Evolutionary conservation across 2,797 vertebrate genomes (phyloP).

Genomic region (Paguma larvata): DNA sequence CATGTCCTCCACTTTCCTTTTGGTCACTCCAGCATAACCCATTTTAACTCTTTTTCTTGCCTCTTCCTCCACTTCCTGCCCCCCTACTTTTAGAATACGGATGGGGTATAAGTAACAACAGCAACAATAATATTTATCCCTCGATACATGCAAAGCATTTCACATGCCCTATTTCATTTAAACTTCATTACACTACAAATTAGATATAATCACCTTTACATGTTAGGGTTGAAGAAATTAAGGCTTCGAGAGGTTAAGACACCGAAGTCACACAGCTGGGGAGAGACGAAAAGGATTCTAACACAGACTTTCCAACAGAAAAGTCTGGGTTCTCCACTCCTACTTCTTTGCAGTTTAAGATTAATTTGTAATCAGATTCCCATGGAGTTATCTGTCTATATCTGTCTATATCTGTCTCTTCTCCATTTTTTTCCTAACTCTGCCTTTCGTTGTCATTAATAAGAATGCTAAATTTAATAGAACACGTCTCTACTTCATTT

Average conservation of each 20-base stretch:
- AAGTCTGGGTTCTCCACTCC: not conserved
- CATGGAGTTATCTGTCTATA: not conserved
- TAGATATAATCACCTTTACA: not conserved
- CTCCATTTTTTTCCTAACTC: not conserved
- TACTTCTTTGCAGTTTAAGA: not conserved
- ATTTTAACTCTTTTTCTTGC: constrained; percentile 2
- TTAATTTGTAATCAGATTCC: not conserved
- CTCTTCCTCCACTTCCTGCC: not conserved
- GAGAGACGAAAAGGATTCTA: not conserved
- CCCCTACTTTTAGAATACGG: not conserved
- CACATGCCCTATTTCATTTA: not conserved
- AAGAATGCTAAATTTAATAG: not conserved
- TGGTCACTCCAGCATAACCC: not conserved
- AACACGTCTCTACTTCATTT: not conserved
- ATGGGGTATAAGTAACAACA: not conserved
- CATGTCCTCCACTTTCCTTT: not conserved
- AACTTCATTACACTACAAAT: not conserved
- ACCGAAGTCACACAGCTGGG: not conserved
- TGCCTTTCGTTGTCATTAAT: not conserved
- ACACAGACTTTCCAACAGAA: not conserved
- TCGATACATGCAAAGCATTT: not conserved
- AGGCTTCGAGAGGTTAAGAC: not conserved
- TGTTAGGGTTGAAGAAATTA: not conserved
- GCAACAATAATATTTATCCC: not conserved
- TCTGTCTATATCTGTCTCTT: not conserved